Evolutionary conservation across 2,888 invertebrate species (phyloP), one percentile per base, ranked within the genome.

Genomic region (Ditula angustiorana): DNA sequence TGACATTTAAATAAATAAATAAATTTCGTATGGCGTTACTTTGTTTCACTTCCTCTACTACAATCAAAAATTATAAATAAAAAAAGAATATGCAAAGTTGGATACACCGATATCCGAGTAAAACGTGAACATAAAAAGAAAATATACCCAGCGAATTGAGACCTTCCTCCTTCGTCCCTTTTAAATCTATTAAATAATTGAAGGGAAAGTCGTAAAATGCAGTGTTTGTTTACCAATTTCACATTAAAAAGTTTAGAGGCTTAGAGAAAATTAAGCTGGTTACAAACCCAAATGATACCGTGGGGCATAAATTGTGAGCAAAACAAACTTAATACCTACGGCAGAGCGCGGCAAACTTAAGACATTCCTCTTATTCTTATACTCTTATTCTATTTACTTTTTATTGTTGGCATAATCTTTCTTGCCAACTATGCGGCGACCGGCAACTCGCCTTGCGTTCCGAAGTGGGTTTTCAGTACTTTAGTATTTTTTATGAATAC

Each of bases 381-480:
- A 37, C 37, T 37, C 37, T 60, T 69, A 65, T 69, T 59, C 68
- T 68, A 69, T 70, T 68, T 67, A 64, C 70, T 70, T 73, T 70
- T 71, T 69, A 67, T 69, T 71, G 63, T 70, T 69, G 65, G 71
- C 70, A 72, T 73, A 72, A 68, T 71, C 69, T 65, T 67, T 46
- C 50, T 47, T 62, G 16, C 62, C 62, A 23, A 71, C 68, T 50
- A 68, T 62, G 62, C 66, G 52, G 56, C 35, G 41, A 59, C 53
- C 41, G 64, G 57, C 37, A 61, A 55, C 66, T 67, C 44, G 55
- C 28, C 21, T 33, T 49, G 28, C 24, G 55, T 35, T 41, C 41
- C 26, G 19, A 16, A 56, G 41, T 26, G 55, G 55, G 41, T 56
- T 41, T 33, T 41, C 41, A 26, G 55, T 56, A 56, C 37, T 56